Evolutionary conservation across 2,113 vertebrate species (phyloP).

Genomic region (Hippocampus mohnikei): DNA sequence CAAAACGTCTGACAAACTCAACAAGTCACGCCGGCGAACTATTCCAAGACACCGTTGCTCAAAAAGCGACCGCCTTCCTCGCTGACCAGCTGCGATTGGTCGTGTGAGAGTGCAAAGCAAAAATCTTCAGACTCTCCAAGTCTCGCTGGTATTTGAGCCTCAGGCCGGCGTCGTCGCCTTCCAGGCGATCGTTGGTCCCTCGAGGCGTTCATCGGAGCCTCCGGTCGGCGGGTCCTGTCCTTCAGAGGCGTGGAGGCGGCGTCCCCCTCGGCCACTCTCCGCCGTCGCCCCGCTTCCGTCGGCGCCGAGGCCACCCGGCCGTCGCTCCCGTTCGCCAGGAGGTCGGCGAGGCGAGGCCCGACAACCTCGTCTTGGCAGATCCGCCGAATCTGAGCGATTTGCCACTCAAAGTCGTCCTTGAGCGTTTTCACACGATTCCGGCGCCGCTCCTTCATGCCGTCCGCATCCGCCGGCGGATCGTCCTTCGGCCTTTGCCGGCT

Average conservation of each 20-base stretch:
- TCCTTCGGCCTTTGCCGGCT: conserved; percentile 76
- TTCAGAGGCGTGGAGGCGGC: conserved; percentile 79
- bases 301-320: rapidly evolving
- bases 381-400: conserved; percentile 79
- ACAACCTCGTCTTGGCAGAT: conserved; percentile 81
- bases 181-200: conserved; percentile 85
- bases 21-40: too few relatives aligned
- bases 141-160: conserved; percentile 95
- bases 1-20: too few relatives aligned
- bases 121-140: conserved; percentile 97
- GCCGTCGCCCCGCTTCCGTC: conserved; percentile 24
- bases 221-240: conserved; percentile 87
- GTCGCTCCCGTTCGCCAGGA: too few relatives aligned
- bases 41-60: too few relatives aligned
- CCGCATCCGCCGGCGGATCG: conserved; percentile 75
- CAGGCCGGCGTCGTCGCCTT: conserved; percentile 78
- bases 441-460: conserved; percentile 76
- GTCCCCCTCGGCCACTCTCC: conserved; percentile 61
- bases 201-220: conserved; percentile 88
- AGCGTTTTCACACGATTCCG: conserved; percentile 78
- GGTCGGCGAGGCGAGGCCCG: too few relatives aligned
- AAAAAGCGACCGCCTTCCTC: too few relatives aligned
- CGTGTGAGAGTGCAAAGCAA: conserved; percentile 44
- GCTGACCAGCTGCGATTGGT: too few relatives aligned
- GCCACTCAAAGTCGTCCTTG: conserved; percentile 81